phyloP scores from a whole-genome alignment of 2,888 invertebrate species.

The Tachina lurida region DNA sequence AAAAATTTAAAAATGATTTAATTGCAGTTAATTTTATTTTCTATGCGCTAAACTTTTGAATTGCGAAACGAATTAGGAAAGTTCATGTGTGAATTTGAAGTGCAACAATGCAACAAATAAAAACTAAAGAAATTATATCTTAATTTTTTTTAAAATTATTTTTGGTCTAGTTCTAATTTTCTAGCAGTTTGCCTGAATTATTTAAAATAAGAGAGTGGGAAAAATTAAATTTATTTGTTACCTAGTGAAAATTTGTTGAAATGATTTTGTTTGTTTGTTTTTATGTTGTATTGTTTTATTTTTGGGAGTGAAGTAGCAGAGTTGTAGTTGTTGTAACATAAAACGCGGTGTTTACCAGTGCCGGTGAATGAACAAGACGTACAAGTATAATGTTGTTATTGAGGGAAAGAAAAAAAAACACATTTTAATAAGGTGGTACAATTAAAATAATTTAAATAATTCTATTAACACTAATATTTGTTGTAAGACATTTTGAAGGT shows the following conservation, averaged over 20 bases:
- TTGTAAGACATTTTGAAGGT: not conserved
- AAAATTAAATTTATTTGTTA: constrained; percentile 53
- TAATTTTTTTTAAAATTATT: not conserved
- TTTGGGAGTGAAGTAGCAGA: constrained; percentile 33
- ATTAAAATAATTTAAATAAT: constrained; percentile 45
- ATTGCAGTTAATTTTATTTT: not conserved
- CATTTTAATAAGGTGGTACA: constrained; percentile 22
- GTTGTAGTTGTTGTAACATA: constrained; percentile 49
- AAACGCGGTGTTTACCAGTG: constrained; percentile 49
- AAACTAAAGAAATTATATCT: not conserved
- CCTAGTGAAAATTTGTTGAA: constrained; percentile 71
- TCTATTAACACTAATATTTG: constrained; percentile 3
- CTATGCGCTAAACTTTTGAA: not conserved
- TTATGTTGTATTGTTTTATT: constrained; percentile 28
- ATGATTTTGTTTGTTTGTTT: constrained; percentile 45
- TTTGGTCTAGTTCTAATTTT: not conserved
- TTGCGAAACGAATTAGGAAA: not conserved
- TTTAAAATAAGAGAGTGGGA: not conserved
- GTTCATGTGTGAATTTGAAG: not conserved
- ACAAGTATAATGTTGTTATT: constrained; percentile 58
- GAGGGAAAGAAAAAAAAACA: constrained; percentile 57
- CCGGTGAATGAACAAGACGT: constrained; percentile 50
- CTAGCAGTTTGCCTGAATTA: not conserved
- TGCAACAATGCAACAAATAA: constrained; percentile 4
- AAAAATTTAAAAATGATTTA: too few relatives aligned